Base-by-base conservation (phyloP, 2,113 vertebrate species). In the Mola mola region DNA sequence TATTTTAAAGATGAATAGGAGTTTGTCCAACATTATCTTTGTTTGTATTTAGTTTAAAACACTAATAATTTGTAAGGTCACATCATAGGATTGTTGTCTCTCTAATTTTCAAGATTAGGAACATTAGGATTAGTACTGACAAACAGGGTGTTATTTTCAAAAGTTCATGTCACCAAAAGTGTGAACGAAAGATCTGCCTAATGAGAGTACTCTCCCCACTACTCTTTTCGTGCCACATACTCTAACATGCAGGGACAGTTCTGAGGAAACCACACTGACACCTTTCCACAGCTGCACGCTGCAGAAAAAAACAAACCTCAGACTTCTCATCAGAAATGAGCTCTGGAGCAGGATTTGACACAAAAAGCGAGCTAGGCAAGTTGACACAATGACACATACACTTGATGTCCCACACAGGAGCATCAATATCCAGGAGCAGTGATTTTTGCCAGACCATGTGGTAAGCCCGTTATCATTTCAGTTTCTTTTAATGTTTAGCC, bases 321-420 rank as follows among this genome's bases (percentile, higher is more conserved):
- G 40, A 47, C 17, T 51, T 58, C 29, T 90, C 81, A 89, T 83
- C 75, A 87, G 86, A 90, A 90, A 89, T 81, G 67, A 81, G n/a
- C n/a, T n/a, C n/a, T n/a, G n/a, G n/a, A n/a, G 37, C 65, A 85
- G 59, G 46, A 77, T 76, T 72, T 68, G 59, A 72, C 53, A 62
- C 59, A 81, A 72, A n/a, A 78, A 68, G 44, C 4, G 2, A 67
- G n/a, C 24, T 41, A 22, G 37, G 65, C 70, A 73, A 22, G 36
- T 19, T 37, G 60, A 60, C 49, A 67, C 61, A 59, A 63, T 64
- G 70, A 72, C 49, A 69, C 49, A 69, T 33, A 15, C 13, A 31
- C 33, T 46, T 28, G 46, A 26, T 33, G 16, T 11, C 0, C 46
- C 29, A 38, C 53, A 34, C 38, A 38, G 34, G 41, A 80, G 34